Evolutionary conservation across 64 coral and sea anemone genomes (phyloP).

Genomic region (Catalaphyllia jardinei): DNA sequence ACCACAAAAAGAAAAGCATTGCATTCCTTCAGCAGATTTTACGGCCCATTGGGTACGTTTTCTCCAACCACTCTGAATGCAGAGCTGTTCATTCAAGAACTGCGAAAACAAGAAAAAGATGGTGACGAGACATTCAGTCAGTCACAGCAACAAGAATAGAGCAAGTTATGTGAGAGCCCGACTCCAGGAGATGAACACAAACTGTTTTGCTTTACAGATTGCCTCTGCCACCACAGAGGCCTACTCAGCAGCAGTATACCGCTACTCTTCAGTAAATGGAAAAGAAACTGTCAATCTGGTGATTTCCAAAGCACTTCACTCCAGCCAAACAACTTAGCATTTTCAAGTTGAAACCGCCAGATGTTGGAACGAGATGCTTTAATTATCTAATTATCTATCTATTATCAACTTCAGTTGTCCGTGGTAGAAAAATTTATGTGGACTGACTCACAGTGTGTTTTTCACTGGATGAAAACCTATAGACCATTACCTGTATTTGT

Average conservation of each 20-base stretch:
- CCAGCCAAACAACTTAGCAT: constrained; percentile 33
- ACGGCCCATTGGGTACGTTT: constrained; percentile 8
- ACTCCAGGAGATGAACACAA: constrained; percentile 15
- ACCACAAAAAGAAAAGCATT: neutral
- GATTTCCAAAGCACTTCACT: constrained; percentile 37
- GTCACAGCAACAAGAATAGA: neutral
- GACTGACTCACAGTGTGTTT: constrained; percentile 57
- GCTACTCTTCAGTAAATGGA: neutral
- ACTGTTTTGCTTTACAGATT: constrained; percentile 53
- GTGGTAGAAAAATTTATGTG: constrained; percentile 30
- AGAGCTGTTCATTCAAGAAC: constrained; percentile 35
- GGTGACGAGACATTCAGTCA: too few relatives aligned
- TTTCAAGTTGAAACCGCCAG: constrained; percentile 39
- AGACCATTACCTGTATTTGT: constrained; percentile 39
- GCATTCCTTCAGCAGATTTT: constrained; percentile 22
- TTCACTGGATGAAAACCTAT: constrained; percentile 36
- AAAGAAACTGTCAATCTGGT: constrained; percentile 11
- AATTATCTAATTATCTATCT: constrained; percentile 18
- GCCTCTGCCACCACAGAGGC: constrained; percentile 21
- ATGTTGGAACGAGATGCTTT: constrained; percentile 42
- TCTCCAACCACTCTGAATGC: neutral
- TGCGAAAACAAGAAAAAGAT: too few relatives aligned
- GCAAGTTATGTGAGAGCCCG: neutral
- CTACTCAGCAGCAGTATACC: constrained; percentile 28
- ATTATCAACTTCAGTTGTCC: constrained; percentile 30